Evolutionary conservation across 30 jellyfish, hydroid and myxozoan genomes (phyloP).

Genomic region (Mastigias papua): DNA sequence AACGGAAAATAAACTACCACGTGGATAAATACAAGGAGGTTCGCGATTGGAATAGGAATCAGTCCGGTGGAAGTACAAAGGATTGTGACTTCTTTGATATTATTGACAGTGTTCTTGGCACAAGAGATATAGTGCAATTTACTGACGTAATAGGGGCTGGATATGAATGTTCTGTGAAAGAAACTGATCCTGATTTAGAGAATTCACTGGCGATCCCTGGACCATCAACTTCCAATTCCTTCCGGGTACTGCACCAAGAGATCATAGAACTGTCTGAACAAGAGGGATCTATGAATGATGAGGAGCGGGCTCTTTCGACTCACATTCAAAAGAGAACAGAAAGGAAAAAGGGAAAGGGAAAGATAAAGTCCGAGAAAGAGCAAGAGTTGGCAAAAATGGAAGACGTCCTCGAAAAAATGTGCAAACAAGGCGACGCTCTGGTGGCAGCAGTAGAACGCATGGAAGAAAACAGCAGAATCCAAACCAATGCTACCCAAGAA

Average conservation of each 20-base stretch:
- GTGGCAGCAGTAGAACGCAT: neutral
- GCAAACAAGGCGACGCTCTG: neutral
- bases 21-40: constrained; percentile 38
- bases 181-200: too few species aligned
- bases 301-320: neutral
- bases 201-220: neutral
- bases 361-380: neutral
- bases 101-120: neutral
- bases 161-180: too few species aligned
- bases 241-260: neutral
- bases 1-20: constrained; percentile 34
- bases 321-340: too few species aligned
- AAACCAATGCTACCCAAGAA: neutral
- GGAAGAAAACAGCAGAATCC: neutral
- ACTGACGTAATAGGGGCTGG: constrained; percentile 19
- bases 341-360: neutral
- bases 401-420: neutral
- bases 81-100: constrained; percentile 25
- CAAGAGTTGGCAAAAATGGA: neutral
- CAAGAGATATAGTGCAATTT: neutral
- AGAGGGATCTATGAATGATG: neutral
- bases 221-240: neutral
- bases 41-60: constrained; percentile 38
- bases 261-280: too few species aligned
- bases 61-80: constrained; percentile 31